Evolutionary conservation across 2,113 vertebrate genomes (phyloP).

Genomic region (Vidua chalybeata): DNA sequence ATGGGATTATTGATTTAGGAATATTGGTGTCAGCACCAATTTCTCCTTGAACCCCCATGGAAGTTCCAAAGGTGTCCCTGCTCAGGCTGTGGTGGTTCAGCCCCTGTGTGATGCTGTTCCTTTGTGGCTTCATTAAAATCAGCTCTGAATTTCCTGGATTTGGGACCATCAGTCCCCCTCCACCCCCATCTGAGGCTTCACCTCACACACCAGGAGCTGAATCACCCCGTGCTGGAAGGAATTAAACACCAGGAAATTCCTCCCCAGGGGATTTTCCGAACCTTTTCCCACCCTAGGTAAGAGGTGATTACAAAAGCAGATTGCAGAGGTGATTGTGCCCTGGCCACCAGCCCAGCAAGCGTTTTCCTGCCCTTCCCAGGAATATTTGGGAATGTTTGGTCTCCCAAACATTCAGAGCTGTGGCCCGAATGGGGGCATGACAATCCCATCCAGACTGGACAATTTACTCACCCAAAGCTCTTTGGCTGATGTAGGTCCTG

Average conservation of each 20-base stretch:
- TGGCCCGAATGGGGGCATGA: background rate
- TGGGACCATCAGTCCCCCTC: background rate
- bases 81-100: background rate
- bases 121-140: background rate
- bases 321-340: background rate
- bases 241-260: background rate
- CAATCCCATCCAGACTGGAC: background rate
- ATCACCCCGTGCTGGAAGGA: background rate
- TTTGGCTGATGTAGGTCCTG: background rate
- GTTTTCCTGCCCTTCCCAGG: background rate
- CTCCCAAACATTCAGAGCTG: background rate
- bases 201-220: background rate
- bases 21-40: background rate
- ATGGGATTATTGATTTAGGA: no score
- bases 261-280: background rate
- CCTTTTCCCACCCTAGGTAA: background rate
- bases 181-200: background rate
- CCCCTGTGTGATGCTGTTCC: background rate
- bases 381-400: accelerated
- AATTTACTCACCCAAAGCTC: background rate
- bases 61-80: background rate
- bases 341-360: background rate
- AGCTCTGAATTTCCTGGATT: background rate
- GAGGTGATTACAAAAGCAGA: background rate
- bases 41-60: background rate